Evolutionary conservation across 2,888 invertebrate species (phyloP), one percentile per base, ranked within the genome.

Genomic region (Chouioia cunea): DNA sequence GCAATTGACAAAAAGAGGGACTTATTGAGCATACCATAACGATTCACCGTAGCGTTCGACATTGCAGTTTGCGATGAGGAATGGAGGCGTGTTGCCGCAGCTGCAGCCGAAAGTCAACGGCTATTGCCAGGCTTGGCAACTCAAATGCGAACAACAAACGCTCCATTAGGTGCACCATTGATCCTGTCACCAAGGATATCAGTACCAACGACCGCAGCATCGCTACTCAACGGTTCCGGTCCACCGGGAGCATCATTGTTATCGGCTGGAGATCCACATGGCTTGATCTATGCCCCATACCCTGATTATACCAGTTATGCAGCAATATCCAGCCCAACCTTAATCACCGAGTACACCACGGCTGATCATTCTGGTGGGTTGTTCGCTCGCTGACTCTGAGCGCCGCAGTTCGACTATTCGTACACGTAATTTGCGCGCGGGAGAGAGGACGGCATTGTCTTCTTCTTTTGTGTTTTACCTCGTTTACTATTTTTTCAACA

Each of bases 321-420:
- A 18, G 94, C 96, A 73, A 89, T 95, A 81, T 89, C 89, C 72
- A 91, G 91, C 70, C 93, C 93, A 81, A 95, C 94, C 77, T 89
- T 94, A 79, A 91, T 94, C 86, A 91, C 93, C 79, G 93, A 94
- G 87, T 94, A 95, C 89, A 92, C 93, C 79, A 88, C 90, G 78
- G 93, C 95, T 85, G 96, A 96, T 89, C 95, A 96, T 91, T 93
- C 95, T 91, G 96, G 96, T 96, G 96, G 95, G 96, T 93, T 93
- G 88, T 93, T 93, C 90, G 92, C 92, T 88, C 92, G 92, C 89
- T 93, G 91, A 92, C 85, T 89, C 85, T 89, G 65, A 68, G 88
- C 88, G 87, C 88, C 86, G 76, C 88, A 36, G 36, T 36, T 36
- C 36, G 88, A 77, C 76, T 75, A 73, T 74, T 77, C 78, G 81